A percentile compares a stretch with the other conserved stretches of the same genome.
Evolutionary conservation across 2,888 invertebrate genomes (phyloP).

Genomic region (Mimas tiliae): DNA sequence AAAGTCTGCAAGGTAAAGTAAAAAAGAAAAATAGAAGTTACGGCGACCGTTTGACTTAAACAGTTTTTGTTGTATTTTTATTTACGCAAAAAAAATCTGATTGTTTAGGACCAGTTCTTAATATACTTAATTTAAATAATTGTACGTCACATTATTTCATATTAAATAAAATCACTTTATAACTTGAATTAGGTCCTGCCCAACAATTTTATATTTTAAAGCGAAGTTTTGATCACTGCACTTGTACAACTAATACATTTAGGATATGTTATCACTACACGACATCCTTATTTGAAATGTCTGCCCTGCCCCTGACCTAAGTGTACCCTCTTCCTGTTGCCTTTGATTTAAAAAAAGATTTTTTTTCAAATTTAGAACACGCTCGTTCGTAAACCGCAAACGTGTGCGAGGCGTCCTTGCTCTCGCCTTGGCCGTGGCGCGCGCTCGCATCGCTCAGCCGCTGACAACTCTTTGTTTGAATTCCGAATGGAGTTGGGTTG

Average conservation of each 20-base stretch:
- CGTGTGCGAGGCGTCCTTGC: constrained; percentile 63
- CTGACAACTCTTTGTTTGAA: constrained; percentile 76
- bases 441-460: constrained; percentile 62
- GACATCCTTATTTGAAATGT: constrained; percentile 33
- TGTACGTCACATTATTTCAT: neutral
- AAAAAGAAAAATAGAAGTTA: constrained; percentile 6
- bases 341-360: constrained; percentile 4
- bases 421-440: constrained; percentile 71
- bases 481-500: constrained; percentile 47
- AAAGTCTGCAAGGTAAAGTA: constrained; percentile 13
- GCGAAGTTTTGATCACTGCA: constrained; percentile 30
- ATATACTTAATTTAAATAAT: neutral
- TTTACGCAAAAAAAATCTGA: neutral
- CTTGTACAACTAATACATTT: constrained; percentile 26
- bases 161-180: constrained; percentile 2
- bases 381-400: constrained; percentile 37
- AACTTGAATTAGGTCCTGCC: neutral
- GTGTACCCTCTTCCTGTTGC: constrained; percentile 2
- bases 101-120: constrained; percentile 17
- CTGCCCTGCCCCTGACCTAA: constrained; percentile 32
- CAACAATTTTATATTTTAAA: neutral
- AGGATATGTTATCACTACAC: constrained; percentile 25
- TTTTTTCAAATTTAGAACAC: constrained; percentile 23
- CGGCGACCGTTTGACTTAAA: constrained; percentile 4
- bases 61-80: constrained; percentile 21